These are phyloP conservation scores for Salticus scenicus DNA, from an alignment of 2,888 invertebrate genomes.

Conservation along the genomic window DNA sequence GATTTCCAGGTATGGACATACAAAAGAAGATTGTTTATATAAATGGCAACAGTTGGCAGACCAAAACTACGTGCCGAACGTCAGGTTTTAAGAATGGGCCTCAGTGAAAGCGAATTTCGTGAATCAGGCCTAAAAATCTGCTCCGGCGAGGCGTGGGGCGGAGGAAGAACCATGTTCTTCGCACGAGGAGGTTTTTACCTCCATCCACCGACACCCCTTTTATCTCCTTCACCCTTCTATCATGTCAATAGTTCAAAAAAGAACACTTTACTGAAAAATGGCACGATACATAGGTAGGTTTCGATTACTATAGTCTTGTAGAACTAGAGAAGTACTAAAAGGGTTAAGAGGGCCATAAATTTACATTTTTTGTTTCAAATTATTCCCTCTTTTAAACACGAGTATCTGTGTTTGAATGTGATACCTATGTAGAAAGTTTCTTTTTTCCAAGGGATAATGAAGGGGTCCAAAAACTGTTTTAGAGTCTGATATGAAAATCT, in stretches of 20 bases:
- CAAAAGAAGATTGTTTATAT: slow-evolving; percentile 15
- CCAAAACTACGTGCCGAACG: slow-evolving; percentile 9
- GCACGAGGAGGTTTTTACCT: slow-evolving; percentile 58
- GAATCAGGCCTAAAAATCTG: slow-evolving; percentile 22
- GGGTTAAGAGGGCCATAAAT: slow-evolving; percentile 56
- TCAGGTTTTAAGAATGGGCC: slow-evolving; percentile 19
- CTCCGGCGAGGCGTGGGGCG: slow-evolving; percentile 44
- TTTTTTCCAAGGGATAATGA: not conserved
- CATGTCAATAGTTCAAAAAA: slow-evolving; percentile 41
- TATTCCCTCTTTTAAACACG: not conserved
- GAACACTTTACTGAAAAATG: slow-evolving; percentile 52
- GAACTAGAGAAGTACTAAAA: slow-evolving; percentile 27
- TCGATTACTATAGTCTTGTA: slow-evolving; percentile 43
- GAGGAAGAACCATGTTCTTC: slow-evolving; percentile 65
- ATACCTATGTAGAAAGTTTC: not conserved
- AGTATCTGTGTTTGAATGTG: not conserved
- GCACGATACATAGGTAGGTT: slow-evolving; percentile 62
- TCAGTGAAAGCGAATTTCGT: slow-evolving; percentile 24
- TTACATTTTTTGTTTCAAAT: slow-evolving; percentile 6
- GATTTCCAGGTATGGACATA: not conserved
- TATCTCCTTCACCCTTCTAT: slow-evolving; percentile 36
- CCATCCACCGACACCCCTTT: slow-evolving; percentile 46
- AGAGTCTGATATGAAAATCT: not conserved
- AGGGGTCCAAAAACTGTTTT: slow-evolving; percentile 12
- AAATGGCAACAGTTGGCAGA: slow-evolving; percentile 37